phyloP scores from a whole-genome alignment of 1,140 invertebrate genomes.

The Bradynema listronoti region DNA sequence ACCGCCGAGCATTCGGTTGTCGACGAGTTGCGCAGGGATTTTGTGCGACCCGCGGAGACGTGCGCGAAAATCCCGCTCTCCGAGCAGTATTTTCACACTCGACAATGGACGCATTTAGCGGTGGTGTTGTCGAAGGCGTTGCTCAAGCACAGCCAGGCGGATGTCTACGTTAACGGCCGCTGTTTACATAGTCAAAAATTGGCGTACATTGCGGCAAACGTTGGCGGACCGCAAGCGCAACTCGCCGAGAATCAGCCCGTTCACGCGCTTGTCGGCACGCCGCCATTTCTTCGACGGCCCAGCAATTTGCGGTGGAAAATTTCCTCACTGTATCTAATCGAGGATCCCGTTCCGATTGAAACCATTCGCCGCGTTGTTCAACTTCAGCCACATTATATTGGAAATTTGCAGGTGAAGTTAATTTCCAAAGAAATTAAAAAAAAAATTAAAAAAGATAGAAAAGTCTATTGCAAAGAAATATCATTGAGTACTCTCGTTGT shows the following conservation, averaged over 20 bases:
- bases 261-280: slow-evolving; percentile 75
- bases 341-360: slow-evolving; percentile 75
- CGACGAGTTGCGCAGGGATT: slow-evolving; percentile 43
- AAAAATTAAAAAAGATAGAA: not conserved
- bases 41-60: slow-evolving; percentile 23
- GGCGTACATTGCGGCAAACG: slow-evolving; percentile 89
- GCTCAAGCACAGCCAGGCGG: slow-evolving; percentile 38
- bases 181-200: slow-evolving; percentile 62
- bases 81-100: slow-evolving; percentile 35
- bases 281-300: slow-evolving; percentile 80
- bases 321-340: slow-evolving; percentile 65
- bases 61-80: slow-evolving; percentile 32
- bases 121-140: slow-evolving; percentile 26
- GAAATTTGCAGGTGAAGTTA: slow-evolving; percentile 61
- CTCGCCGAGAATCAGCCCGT: slow-evolving; percentile 56
- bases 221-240: slow-evolving; percentile 58
- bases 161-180: slow-evolving; percentile 53
- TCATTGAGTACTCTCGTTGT: no score
- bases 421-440: not conserved
- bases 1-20: slow-evolving; percentile 42
- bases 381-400: slow-evolving; percentile 69
- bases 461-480: no score
- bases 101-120: slow-evolving; percentile 52
- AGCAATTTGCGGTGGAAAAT: slow-evolving; percentile 45
- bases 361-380: slow-evolving; percentile 75